These are phyloP conservation scores for Lindbergichthys nudifrons DNA, from an alignment of 2,797 vertebrate species.

Conservation along the genomic window DNA sequence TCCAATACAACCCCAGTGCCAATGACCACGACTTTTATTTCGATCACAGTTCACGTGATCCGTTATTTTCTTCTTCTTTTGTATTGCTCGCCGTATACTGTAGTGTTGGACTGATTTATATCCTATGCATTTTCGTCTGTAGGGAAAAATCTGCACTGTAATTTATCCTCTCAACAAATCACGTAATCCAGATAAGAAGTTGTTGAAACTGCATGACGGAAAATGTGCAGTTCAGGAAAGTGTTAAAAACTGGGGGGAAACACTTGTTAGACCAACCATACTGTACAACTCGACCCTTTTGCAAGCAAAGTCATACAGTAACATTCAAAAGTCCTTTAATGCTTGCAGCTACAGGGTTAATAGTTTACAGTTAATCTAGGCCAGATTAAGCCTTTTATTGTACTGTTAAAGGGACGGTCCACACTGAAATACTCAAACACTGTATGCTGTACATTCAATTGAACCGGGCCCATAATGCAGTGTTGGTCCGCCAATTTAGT, in stretches of 20 bases:
- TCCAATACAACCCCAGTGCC: slow-evolving; percentile 65
- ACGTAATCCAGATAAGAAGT: slow-evolving; percentile 24
- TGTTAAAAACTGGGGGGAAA: slow-evolving; percentile 2
- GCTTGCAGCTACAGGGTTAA: slow-evolving; percentile 12
- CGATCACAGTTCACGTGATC: slow-evolving; percentile 50
- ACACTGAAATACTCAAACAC: slow-evolving; percentile 36
- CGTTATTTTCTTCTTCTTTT: slow-evolving; percentile 29
- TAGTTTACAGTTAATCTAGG: slow-evolving; percentile 22
- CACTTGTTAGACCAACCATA: slow-evolving; percentile 25
- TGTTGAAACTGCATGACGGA: slow-evolving; percentile 27
- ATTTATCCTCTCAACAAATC: slow-evolving; percentile 42
- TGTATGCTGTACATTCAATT: background rate
- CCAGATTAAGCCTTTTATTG: slow-evolving; percentile 18
- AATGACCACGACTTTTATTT: slow-evolving; percentile 73
- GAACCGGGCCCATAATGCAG: too few relatives aligned
- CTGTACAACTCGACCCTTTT: slow-evolving; percentile 30
- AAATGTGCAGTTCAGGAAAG: slow-evolving; percentile 5
- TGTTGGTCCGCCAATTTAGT: background rate
- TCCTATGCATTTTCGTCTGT: slow-evolving; percentile 77
- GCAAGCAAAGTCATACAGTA: slow-evolving; percentile 38
- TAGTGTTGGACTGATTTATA: slow-evolving; percentile 72
- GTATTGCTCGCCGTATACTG: slow-evolving; percentile 62
- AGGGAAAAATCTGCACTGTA: slow-evolving; percentile 56
- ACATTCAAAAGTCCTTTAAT: slow-evolving; percentile 32
- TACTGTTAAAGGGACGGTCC: slow-evolving; percentile 22